These are phyloP conservation scores for Aplochiton taeniatus DNA, from an alignment of 2,797 vertebrate species.

Conservation along the genomic window DNA sequence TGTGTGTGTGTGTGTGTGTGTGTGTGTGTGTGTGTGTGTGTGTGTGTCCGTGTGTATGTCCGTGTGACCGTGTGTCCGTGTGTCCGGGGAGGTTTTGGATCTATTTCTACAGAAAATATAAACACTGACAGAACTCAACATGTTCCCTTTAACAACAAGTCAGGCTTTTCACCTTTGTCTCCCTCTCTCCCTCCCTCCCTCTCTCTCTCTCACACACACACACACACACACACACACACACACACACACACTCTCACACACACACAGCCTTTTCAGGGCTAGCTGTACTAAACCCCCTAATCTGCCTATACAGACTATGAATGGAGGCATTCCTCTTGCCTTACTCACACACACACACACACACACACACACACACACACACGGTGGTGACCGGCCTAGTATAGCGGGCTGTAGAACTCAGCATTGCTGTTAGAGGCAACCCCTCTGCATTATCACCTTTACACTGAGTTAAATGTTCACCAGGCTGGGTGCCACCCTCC, in stretches of 20 bases:
- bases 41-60: background rate
- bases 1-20: conserved; percentile 7
- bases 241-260: conserved; percentile 30
- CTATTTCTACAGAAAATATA: too few relatives aligned
- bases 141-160: conserved; percentile 24
- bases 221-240: conserved; percentile 34
- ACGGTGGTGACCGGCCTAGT: background rate
- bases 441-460: too few relatives aligned
- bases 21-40: conserved; percentile 6
- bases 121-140: too few relatives aligned
- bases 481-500: background rate
- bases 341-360: conserved; percentile 48
- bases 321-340: conserved; percentile 66
- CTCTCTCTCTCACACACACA: conserved; percentile 13
- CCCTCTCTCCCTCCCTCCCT: conserved; percentile 4
- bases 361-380: conserved; percentile 26
- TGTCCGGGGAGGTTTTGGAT: conserved; percentile 1
- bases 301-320: conserved; percentile 63
- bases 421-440: too few relatives aligned
- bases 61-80: conserved; percentile 31
- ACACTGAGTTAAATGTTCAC: too few relatives aligned
- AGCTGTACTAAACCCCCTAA: conserved; percentile 63
- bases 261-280: conserved; percentile 65
- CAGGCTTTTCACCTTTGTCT: conserved; percentile 19
- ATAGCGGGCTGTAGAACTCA: too few relatives aligned